A percentile compares a stretch with the other conserved stretches of the same genome.
Evolutionary conservation across 1,140 invertebrate genomes (phyloP).

Genomic region (Oryzaephilus surinamensis): DNA sequence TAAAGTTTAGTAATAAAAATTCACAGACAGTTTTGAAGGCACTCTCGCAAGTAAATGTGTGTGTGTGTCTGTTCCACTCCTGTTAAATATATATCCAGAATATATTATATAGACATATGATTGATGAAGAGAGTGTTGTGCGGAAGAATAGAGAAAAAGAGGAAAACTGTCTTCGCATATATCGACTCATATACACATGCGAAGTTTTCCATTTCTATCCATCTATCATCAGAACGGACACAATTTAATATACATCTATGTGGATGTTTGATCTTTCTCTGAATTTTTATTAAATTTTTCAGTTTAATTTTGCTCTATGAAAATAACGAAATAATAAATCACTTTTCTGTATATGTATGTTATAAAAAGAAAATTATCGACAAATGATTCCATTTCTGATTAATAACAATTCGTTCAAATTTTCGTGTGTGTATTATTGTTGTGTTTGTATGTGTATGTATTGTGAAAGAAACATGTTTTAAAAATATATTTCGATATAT

Average conservation of each 20-base stretch:
- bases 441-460: too few relatives aligned
- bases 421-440: too few relatives aligned
- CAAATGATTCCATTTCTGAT: too few relatives aligned
- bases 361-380: too few relatives aligned
- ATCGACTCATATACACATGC: too few relatives aligned
- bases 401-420: too few relatives aligned
- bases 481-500: too few relatives aligned
- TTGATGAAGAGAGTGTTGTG: conserved; percentile 20
- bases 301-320: conserved; percentile 6
- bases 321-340: conserved; percentile 10
- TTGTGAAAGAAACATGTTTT: too few relatives aligned
- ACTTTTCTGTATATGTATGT: too few relatives aligned
- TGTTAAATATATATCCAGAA: too few relatives aligned
- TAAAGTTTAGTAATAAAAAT: conserved; percentile 21
- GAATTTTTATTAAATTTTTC: conserved; percentile 8
- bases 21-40: conserved; percentile 6
- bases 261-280: conserved; percentile 10
- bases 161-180: conserved; percentile 7
- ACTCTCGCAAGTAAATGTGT: too few relatives aligned
- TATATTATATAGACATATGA: conserved; percentile 19
- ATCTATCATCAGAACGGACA: conserved; percentile 25
- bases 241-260: conserved; percentile 25
- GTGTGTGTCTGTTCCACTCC: too few relatives aligned
- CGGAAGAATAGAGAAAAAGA: conserved; percentile 11
- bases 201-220: conserved; percentile 12